Conservation (phyloP, 2,888 invertebrate genomes). For the Acrobasis repandana region DNA sequence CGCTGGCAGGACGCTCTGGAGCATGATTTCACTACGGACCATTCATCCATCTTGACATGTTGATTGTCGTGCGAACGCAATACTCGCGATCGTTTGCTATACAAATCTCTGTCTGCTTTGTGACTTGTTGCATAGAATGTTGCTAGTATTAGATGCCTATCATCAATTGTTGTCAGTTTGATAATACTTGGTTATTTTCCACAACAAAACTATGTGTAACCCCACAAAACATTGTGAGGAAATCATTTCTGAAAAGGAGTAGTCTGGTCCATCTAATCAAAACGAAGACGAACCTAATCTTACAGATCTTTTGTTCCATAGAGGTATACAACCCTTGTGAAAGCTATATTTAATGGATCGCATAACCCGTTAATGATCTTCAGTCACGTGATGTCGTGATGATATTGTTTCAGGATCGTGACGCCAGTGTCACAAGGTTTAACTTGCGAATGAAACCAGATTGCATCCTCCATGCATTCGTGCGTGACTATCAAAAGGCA, state of each 20-base stretch:
- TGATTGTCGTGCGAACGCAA: slow-evolving; percentile 73
- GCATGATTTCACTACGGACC: slow-evolving; percentile 63
- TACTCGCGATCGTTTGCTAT: slow-evolving; percentile 62
- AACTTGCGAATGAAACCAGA: slow-evolving; percentile 56
- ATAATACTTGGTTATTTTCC: slow-evolving; percentile 17
- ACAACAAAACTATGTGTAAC: slow-evolving; percentile 6
- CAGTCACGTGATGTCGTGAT: slow-evolving; percentile 53
- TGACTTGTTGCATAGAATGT: slow-evolving; percentile 55
- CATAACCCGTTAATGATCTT: slow-evolving; percentile 33
- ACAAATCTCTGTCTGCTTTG: slow-evolving; percentile 59
- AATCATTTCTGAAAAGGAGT: slow-evolving; percentile 10
- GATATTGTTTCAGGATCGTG: slow-evolving; percentile 45
- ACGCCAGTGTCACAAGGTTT: slow-evolving; percentile 41
- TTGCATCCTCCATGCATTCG: slow-evolving; percentile 48
- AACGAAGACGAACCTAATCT: slow-evolving; percentile 14
- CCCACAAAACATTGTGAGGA: slow-evolving; percentile 5
- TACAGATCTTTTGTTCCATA: slow-evolving; percentile 21
- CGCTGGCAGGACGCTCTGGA: slow-evolving; percentile 62
- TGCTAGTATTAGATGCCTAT: slow-evolving; percentile 50
- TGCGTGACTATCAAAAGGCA: slow-evolving; percentile 48
- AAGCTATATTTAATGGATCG: slow-evolving; percentile 31
- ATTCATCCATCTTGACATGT: slow-evolving; percentile 64
- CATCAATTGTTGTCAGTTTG: slow-evolving; percentile 48
- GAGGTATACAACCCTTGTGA: slow-evolving; percentile 31
- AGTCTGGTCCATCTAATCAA: slow-evolving; percentile 7